phyloP scores from a whole-genome alignment of 2,888 invertebrate species.

The Noctua janthina region DNA sequence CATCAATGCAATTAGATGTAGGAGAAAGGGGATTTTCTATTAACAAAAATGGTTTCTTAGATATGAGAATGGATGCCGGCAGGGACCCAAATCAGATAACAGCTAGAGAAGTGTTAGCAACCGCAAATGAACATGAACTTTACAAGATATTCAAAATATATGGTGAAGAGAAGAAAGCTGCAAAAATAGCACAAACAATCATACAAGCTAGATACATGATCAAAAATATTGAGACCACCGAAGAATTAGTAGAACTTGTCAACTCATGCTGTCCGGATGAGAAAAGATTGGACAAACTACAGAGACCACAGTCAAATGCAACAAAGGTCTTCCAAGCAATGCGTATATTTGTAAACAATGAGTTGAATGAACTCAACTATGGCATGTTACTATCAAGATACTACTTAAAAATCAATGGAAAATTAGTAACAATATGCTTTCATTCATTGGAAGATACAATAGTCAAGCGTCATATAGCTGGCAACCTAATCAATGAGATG shows the following conservation, averaged over 20 bases:
- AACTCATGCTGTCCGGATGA: conserved; percentile 91
- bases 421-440: conserved; percentile 95
- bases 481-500: conserved; percentile 93
- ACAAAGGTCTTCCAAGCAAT: conserved; percentile 98
- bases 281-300: conserved; percentile 92
- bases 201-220: conserved; percentile 95
- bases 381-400: conserved; percentile 94
- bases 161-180: conserved; percentile 97
- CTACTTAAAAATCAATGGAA: conserved; percentile 94
- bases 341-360: conserved; percentile 98
- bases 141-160: conserved; percentile 96
- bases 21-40: conserved; percentile 96
- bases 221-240: conserved; percentile 94
- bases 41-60: conserved; percentile 95
- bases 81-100: conserved; percentile 93
- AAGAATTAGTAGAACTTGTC: conserved; percentile 94
- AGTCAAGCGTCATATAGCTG: conserved; percentile 96
- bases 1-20: conserved; percentile 98
- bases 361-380: conserved; percentile 98
- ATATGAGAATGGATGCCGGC: conserved; percentile 98
- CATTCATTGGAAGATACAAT: conserved; percentile 98
- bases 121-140: conserved; percentile 94
- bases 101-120: conserved; percentile 96
- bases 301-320: conserved; percentile 94
- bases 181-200: conserved; percentile 96